Evolutionary conservation across 2,113 vertebrate species (phyloP).

Genomic region (Scartelaos histophorus): DNA sequence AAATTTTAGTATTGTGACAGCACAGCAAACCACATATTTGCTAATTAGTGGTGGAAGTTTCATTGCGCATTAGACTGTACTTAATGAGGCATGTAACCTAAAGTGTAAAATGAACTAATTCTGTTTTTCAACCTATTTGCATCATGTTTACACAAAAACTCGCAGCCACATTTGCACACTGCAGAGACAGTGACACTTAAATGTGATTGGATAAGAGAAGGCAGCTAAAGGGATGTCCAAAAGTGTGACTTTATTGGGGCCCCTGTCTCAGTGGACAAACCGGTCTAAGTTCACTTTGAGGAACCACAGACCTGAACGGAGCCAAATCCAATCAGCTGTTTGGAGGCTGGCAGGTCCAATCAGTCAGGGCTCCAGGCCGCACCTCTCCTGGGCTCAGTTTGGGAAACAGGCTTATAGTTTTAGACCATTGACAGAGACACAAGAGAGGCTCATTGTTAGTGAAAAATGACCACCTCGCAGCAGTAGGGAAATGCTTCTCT

Average conservation of each 20-base stretch:
- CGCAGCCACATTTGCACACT: slow-evolving; percentile 27
- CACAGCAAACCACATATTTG: no score
- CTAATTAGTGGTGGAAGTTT: no score
- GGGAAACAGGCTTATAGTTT: slow-evolving; percentile 43
- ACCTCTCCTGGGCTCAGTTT: slow-evolving; percentile 56
- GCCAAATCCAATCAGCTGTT: slow-evolving; percentile 70
- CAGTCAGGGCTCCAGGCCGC: slow-evolving; percentile 64
- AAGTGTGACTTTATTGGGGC: slow-evolving; percentile 64
- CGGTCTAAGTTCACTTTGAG: slow-evolving; percentile 36
- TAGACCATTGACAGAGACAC: slow-evolving; percentile 16
- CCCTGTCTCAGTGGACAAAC: slow-evolving; percentile 43
- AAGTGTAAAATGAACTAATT: background rate
- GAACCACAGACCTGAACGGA: slow-evolving; percentile 49
- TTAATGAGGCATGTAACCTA: no score
- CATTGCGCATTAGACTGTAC: no score
- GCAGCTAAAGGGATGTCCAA: slow-evolving; percentile 30
- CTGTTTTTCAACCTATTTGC: background rate
- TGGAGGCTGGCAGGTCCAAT: slow-evolving; percentile 64
- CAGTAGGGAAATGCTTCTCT: slow-evolving; percentile 27
- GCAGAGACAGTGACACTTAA: slow-evolving; percentile 50
- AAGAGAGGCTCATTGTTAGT: slow-evolving; percentile 11
- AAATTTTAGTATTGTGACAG: no score
- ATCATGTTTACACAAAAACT: background rate
- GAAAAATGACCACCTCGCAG: slow-evolving; percentile 25
- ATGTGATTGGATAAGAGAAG: slow-evolving; percentile 64